Base-by-base conservation (phyloP, 2,888 invertebrate species). In the Xanthia icteritia region DNA sequence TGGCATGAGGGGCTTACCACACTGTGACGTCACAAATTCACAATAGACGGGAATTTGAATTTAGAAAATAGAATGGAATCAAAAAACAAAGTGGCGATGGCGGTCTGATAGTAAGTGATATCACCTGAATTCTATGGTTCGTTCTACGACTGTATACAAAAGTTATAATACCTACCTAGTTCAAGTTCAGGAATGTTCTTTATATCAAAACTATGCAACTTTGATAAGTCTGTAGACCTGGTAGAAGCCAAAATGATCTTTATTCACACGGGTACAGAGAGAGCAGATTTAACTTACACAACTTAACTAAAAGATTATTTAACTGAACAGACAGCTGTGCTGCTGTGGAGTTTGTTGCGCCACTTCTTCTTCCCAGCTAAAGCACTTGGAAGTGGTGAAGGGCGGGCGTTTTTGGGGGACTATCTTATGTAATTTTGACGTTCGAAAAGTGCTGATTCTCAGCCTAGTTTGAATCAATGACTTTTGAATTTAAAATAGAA, bases 1-100 rank as follows among this genome's bases (percentile, higher is more conserved):
- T 91, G 91, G 84, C 84, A 84, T 84, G 84, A 87, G 87, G 87
- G 87, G 84, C 87, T 86, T 75, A 83, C 80, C 73, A 81, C 84
- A 73, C 27, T 75, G 83, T 84, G 87, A 74, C 81, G 87, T 84
- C 85, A 83, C n/a, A 45, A 70, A 42, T 82, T 54, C 56, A 65
- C 31, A 5, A 15, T 66, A 27, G 15, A 69, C 39, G 27, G 39
- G 31, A 75, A 48, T 70, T 83, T 58, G 42, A 54, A 77, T 51
- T 39, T 58, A 1, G n/a, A 73, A 84, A 63, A 66, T 45, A 42
- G 48, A 68, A 73, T 31, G 51, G 27, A 64, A 64, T 58, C 6
- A 54, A 61, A n/a, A 45, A 39, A 17, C 1, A 13, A 15, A 48
- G 2, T 78, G 64, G 64, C 42, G 51, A 8, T 65, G 77, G 51